Evolutionary conservation across 2,113 vertebrate genomes (phyloP).

Genomic region (Regulus satrapa): DNA sequence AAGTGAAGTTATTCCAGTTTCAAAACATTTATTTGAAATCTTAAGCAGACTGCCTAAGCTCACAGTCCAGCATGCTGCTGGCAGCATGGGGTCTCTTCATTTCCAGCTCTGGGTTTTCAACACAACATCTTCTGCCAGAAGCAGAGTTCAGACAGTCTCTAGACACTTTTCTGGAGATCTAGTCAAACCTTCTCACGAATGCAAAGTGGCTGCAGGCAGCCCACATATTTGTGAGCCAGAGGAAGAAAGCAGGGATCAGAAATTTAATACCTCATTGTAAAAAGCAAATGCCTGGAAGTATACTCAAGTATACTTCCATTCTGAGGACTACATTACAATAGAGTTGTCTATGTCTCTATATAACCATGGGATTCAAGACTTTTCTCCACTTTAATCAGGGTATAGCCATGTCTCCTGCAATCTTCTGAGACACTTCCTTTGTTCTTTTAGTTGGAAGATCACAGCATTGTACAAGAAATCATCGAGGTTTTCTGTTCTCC

Average conservation of each 20-base stretch:
- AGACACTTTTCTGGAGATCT: not conserved
- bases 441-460: not conserved
- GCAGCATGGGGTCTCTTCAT: not conserved
- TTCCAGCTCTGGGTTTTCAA: constrained; percentile 8
- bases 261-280: not conserved
- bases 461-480: not conserved
- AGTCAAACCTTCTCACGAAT: not conserved
- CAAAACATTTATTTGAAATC: not conserved
- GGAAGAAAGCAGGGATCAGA: not conserved
- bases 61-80: not conserved
- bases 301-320: not conserved
- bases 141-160: not conserved
- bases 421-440: not conserved
- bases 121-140: not conserved
- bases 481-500: not conserved
- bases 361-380: not conserved
- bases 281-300: not conserved
- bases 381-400: not conserved
- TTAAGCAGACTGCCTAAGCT: not conserved
- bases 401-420: not conserved
- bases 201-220: not conserved
- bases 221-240: not conserved
- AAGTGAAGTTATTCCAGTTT: not conserved
- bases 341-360: not conserved
- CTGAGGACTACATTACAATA: not conserved